Evolutionary conservation across 2,797 vertebrate species (phyloP).

Genomic region (Chloroceryle amazona): DNA sequence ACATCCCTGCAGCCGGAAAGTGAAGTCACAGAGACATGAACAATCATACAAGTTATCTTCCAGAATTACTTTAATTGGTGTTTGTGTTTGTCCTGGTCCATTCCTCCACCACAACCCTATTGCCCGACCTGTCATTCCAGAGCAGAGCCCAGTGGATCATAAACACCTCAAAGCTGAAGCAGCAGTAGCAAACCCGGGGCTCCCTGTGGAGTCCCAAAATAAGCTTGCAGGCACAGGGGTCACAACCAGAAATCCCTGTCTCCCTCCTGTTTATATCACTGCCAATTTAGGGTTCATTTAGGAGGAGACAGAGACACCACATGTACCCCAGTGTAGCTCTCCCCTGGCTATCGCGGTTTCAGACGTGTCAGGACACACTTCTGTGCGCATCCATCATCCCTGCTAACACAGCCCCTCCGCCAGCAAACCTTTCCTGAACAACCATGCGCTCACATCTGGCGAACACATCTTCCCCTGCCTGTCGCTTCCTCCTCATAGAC

Average conservation of each 20-base stretch:
- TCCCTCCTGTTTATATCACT: constrained; percentile 19
- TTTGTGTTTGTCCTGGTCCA: background rate
- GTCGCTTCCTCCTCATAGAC: fast-evolving
- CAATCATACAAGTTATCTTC: background rate
- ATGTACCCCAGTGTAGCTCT: background rate
- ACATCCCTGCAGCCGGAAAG: background rate
- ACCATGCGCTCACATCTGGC: background rate
- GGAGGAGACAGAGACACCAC: background rate
- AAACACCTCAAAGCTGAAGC: background rate
- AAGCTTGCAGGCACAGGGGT: background rate
- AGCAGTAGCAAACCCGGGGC: background rate
- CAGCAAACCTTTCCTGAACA: background rate
- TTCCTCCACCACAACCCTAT: background rate
- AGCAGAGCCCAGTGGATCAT: background rate
- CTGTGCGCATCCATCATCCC: background rate
- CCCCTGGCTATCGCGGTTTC: background rate
- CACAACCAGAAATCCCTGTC: background rate
- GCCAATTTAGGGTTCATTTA: background rate
- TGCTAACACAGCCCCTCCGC: fast-evolving
- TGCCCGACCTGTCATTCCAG: background rate
- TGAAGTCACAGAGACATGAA: background rate
- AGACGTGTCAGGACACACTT: fast-evolving
- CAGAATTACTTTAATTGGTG: background rate
- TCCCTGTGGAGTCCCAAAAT: background rate
- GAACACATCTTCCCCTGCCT: background rate